Evolutionary conservation across 2,888 invertebrate genomes (phyloP), one percentile per base, ranked within the genome.

Genomic region (Eupeodes luniger): DNA sequence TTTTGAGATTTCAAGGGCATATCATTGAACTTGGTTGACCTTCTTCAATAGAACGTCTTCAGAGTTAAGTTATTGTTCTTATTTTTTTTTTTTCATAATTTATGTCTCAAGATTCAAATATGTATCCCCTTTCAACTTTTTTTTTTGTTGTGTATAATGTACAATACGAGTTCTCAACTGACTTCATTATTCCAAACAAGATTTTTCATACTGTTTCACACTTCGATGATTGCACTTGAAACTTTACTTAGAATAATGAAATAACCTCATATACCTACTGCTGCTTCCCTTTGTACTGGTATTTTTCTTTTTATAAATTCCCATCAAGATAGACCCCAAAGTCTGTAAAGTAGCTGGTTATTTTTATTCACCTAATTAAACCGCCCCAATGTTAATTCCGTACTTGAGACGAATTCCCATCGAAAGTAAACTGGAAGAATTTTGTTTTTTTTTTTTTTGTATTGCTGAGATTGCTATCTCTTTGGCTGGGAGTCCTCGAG

Each of bases 351-450:
- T 83, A 55, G 67, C 57, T 53, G 57, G 64, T 61, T 53, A 70
- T 66, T 83, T 84, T 34, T 72, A 40, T 83, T 74, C 84, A 87
- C 87, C 84, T 84, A 87, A 87, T 84, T 87, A 87, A 87, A 34
- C 34, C 47, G 64, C 87, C 70, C 74, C 80, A 84, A 77, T 87
- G 76, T 76, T 80, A 84, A 87, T 84, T 62, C 74, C 61, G 5
- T 40, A 84, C 87, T 84, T 74, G 80, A 84, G 87, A 87, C 87
- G 40, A 47, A 84, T 80, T 79, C 67, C 77, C 74, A 84, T 74
- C 76, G 77, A 87, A 84, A 84, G 76, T 44, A 80, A 87, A 83
- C 55, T 67, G 44, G 76, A 87, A 59, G 83, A 55, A 27, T 27
- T 27, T 27, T 27, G 27, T 3, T 27, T 27, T 2, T 27, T 27